Evolutionary conservation across 2,113 vertebrate species (phyloP), one percentile per base, ranked within the genome.

Genomic region (Daubentonia madagascariensis): DNA sequence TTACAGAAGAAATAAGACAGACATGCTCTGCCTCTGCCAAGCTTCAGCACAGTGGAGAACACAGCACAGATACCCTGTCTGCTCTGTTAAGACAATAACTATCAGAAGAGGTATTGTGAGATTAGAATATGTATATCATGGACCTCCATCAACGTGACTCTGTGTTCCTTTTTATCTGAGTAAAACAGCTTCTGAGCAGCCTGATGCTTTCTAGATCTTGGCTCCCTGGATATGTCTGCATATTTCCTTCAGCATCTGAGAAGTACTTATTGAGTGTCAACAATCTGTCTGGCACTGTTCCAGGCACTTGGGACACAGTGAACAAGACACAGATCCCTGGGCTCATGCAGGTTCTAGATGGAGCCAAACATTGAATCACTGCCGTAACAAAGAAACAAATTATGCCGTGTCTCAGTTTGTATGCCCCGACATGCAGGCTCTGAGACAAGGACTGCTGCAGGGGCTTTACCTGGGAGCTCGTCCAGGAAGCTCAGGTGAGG

Each of bases 41-140:
- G 35, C 45, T 67, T 85, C n/a, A 43, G 2, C 20, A 23, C 40
- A 8, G 18, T 8, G 0, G 28, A 22, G 45, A 65, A 35, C 4
- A 2, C 45, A 63, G 57, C 28, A 12, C 30, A 45, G 6, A n/a
- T 8, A 43, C 28, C 18, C 50, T 17, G 0, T 40, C 45, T 32
- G 0, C 18, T 35, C 11, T 11, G 20, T 32, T 3, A 63, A 6
- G 7, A 75, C 68, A 9, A 9, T 30, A 28, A 75, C 25, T 48
- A 16, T 35, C 17, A 7, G 5, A 8, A 8, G 17, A 85, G 63
- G 28, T 16, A 9, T 25, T 23, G 7, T 4, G 43, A 43, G 48
- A 35, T 52, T n/a, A 43, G 35, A 18, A 30, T 1, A 59, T 0
- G 1, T 8, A 1, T 10, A 32, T 35, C 68, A 23, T 8, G 10